Conservation (phyloP, 2,113 vertebrate genomes). For the Upupa epops region DNA sequence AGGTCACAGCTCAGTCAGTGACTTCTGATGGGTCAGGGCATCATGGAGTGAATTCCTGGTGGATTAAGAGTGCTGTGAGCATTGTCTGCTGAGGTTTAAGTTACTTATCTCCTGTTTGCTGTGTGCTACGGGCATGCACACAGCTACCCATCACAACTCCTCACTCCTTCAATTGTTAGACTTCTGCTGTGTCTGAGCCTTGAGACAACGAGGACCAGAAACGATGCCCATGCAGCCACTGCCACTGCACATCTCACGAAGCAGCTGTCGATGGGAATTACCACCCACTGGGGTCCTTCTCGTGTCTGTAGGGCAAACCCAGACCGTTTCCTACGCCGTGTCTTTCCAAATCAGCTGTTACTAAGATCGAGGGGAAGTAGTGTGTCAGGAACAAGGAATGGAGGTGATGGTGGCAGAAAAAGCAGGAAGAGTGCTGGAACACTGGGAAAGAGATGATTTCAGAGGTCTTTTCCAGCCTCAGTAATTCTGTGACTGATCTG, state of each 20-base stretch:
- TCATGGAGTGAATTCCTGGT: background rate
- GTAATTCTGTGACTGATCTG: too few relatives aligned
- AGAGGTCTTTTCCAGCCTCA: too few relatives aligned
- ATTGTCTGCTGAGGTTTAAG: background rate
- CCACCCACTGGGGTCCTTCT: background rate
- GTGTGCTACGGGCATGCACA: background rate
- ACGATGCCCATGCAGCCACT: too few relatives aligned
- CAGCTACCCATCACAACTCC: background rate
- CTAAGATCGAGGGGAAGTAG: background rate
- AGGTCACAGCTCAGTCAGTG: background rate
- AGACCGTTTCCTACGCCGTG: background rate
- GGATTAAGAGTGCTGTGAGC: background rate
- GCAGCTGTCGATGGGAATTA: background rate
- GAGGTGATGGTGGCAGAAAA: background rate
- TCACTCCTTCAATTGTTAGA: background rate
- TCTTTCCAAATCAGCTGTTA: constrained; percentile 11
- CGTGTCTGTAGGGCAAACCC: background rate
- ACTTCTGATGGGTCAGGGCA: background rate
- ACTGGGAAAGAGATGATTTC: background rate
- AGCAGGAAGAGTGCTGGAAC: background rate
- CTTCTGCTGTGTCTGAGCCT: background rate
- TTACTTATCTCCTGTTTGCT: background rate
- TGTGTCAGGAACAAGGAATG: background rate
- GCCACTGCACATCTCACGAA: background rate
- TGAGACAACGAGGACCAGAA: background rate